These are phyloP conservation scores for Hippocampus guttulatus DNA, from an alignment of 2,113 vertebrate species.

Conservation along the genomic window DNA sequence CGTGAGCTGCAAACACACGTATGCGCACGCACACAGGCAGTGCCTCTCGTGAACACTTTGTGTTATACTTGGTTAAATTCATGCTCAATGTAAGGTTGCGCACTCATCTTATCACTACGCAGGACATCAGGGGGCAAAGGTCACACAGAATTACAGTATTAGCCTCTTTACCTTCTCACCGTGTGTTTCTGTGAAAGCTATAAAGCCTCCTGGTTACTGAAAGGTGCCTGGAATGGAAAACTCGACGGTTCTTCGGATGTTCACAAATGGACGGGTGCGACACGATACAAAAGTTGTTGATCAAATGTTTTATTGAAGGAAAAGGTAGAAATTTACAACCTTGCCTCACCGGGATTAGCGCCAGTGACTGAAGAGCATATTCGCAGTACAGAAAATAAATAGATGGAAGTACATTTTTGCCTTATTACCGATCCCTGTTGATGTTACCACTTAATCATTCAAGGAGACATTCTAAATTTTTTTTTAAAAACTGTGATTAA, in stretches of 20 bases:
- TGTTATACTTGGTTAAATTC: constrained; percentile 5
- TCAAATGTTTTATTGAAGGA: background rate
- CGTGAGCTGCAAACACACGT: constrained; percentile 27
- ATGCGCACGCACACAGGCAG: background rate
- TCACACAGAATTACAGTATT: background rate
- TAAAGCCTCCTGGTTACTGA: background rate
- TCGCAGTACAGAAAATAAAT: background rate
- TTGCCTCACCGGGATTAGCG: background rate
- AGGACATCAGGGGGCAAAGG: background rate
- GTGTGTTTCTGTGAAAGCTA: constrained; percentile 7
- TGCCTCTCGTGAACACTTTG: constrained; percentile 10
- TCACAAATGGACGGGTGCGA: constrained; percentile 9
- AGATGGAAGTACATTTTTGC: background rate
- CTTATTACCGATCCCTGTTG: background rate
- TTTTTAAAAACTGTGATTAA: no score
- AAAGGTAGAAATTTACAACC: background rate
- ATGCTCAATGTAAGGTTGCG: constrained; percentile 10
- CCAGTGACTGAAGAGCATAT: background rate
- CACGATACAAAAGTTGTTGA: background rate
- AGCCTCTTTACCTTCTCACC: background rate
- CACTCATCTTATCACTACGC: background rate
- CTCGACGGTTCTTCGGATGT: constrained; percentile 21
- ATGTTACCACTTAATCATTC: background rate
- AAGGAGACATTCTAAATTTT: no score
- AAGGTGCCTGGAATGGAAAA: background rate